phyloP scores from a whole-genome alignment of 2,888 invertebrate genomes.

The Eristalis arbustorum region DNA sequence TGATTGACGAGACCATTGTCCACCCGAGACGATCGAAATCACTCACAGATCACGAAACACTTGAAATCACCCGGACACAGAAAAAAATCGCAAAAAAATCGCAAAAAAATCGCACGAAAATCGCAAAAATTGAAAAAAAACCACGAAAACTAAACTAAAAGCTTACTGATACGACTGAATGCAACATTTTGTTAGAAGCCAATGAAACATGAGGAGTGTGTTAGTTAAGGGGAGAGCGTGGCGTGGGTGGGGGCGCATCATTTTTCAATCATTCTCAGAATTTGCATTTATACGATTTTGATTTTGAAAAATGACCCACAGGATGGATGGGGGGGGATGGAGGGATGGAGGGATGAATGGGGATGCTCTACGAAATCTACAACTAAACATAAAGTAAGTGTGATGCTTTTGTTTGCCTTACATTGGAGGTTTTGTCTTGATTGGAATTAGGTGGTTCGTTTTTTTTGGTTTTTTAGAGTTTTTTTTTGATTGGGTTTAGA shows the following conservation, averaged over 20 bases:
- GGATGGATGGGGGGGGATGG: neutral
- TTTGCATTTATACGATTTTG: conserved; percentile 63
- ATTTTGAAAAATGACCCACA: conserved; percentile 59
- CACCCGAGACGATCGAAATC: no score
- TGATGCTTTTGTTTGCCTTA: neutral
- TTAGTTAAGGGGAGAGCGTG: no score
- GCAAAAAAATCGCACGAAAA: neutral
- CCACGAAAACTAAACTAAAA: neutral
- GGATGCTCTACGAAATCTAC: neutral
- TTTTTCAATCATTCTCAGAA: conserved; percentile 69
- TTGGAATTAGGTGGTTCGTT: neutral
- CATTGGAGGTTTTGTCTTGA: neutral
- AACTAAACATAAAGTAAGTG: neutral
- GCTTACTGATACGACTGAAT: neutral
- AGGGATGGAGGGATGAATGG: neutral
- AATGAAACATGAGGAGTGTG: neutral
- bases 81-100: neutral
- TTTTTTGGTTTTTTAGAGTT: neutral
- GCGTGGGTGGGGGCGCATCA: conserved; percentile 46
- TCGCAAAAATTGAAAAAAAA: neutral
- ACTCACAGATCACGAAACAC: no score
- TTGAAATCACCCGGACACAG: no score
- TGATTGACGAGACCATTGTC: no score
- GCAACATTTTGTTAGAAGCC: neutral
- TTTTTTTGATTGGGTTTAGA: conserved; percentile 6